Evolutionary conservation across 2,797 vertebrate genomes (phyloP).

Genomic region (Microchirus variegatus): DNA sequence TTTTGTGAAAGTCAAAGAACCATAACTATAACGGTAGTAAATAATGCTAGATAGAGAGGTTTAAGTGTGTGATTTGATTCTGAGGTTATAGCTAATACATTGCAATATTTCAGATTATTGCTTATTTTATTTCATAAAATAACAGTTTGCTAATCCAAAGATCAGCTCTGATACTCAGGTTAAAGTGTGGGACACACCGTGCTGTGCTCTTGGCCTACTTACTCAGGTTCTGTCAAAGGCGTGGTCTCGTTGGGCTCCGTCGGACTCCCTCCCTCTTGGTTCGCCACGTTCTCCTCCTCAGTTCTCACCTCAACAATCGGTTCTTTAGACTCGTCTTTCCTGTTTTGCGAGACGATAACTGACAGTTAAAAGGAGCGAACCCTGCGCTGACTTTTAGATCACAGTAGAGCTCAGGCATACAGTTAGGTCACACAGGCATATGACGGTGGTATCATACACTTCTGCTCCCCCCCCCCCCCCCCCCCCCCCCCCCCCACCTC

Average conservation of each 20-base stretch:
- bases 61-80: too few species aligned
- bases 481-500: too few species aligned
- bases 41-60: too few species aligned
- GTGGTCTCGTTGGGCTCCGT: constrained; percentile 98
- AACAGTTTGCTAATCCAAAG: too few species aligned
- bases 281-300: constrained; percentile 92
- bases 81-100: too few species aligned
- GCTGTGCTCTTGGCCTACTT: constrained; percentile 58
- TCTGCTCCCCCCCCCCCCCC: too few species aligned
- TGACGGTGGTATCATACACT: neutral
- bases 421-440: neutral
- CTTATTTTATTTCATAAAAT: too few species aligned
- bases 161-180: too few species aligned
- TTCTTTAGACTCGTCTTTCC: constrained; percentile 98
- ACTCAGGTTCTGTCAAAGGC: constrained; percentile 96
- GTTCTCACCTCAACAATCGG: constrained; percentile 97
- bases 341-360: constrained; percentile 60
- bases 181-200: too few species aligned
- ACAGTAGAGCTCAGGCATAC: neutral
- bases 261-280: constrained; percentile 90
- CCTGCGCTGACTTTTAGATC: neutral
- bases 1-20: too few species aligned
- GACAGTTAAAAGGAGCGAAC: neutral
- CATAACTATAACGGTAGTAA: too few species aligned
- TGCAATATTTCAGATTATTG: too few species aligned